A percentile compares a stretch with the other conserved stretches of the same genome.
phyloP scores from a whole-genome alignment of 2,888 invertebrate species.

The Phyto melanocephala region DNA sequence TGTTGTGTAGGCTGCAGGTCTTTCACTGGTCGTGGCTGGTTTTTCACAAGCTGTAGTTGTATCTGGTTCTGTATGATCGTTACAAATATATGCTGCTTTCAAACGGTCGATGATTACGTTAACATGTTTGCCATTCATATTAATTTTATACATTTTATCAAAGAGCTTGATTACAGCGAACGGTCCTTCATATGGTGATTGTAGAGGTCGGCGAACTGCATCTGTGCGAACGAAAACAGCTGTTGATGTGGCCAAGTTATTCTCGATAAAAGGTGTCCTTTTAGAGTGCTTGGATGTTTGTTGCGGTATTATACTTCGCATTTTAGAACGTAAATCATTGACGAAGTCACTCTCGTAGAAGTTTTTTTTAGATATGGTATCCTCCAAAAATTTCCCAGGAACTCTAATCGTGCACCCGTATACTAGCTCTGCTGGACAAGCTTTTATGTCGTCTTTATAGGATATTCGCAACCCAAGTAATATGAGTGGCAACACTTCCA shows the following conservation, averaged over 20 bases:
- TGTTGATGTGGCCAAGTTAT: slow-evolving; percentile 2
- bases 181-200: slow-evolving; percentile 38
- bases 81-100: slow-evolving; percentile 15
- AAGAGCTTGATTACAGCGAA: slow-evolving; percentile 34
- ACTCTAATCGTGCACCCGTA: background rate
- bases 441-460: slow-evolving; percentile 23
- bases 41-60: background rate
- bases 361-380: background rate
- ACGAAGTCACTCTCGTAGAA: background rate
- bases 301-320: background rate
- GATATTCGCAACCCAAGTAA: slow-evolving; percentile 46
- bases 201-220: slow-evolving; percentile 45
- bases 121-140: slow-evolving; percentile 29
- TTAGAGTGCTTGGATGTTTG: slow-evolving; percentile 31
- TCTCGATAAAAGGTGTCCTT: slow-evolving; percentile 27
- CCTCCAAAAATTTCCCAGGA: background rate
- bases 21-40: background rate
- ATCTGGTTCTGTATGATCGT: background rate
- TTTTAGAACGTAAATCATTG: background rate
- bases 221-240: slow-evolving; percentile 40
- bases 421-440: background rate
- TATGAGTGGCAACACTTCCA: slow-evolving; percentile 42
- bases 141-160: slow-evolving; percentile 35
- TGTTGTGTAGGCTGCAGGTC: background rate
- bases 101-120: slow-evolving; percentile 48